Evolutionary conservation across 2,113 vertebrate genomes (phyloP), one percentile per base, ranked within the genome.

Genomic region (Salvelinus namaycush): DNA sequence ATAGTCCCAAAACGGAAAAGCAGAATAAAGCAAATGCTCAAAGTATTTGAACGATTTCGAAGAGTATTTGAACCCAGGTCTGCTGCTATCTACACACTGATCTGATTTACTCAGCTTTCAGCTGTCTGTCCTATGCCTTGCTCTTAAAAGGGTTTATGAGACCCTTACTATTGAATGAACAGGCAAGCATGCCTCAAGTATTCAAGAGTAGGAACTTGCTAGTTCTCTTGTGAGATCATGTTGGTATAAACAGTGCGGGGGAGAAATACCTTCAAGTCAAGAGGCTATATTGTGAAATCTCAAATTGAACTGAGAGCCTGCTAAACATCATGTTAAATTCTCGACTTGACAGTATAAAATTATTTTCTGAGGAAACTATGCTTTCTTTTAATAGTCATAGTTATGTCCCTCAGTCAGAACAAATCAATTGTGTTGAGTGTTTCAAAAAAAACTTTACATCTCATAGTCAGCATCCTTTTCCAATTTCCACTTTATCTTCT

Each of bases 351-450:
- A 80, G 75, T 68, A 49, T 14, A 51, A 3, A 80, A 75, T 44
- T 62, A 26, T 16, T 81, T 72, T 76, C 71, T n/a, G 8, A 39
- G 68, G 69, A 73, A 77, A 81, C 73, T 34, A 68, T 75, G 54
- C 29, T 68, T 62, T 27, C 73, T 78, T 78, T 65, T 73, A 75
- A 84, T 51, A 54, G 12, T 54, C 49, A 54, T 54, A 84, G 70
- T 73, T 75, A 54, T 68, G 70, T 13, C 57, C 65, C 60, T 73
- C 73, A 24, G 57, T 74, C 76, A 76, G 57, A 64, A 51, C 72
- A 72, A 76, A 78, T 81, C 76, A 76, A 73, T 84, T 48, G 59
- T 60, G 27, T 60, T 60, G 12, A 22, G 49, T 54, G 49, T n/a
- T 1, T 57, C 18, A 57, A 57, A 57, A 57, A 62, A 22, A 62